phyloP scores from a whole-genome alignment of 2,888 invertebrate genomes.

The Drosophila neonasuta region DNA sequence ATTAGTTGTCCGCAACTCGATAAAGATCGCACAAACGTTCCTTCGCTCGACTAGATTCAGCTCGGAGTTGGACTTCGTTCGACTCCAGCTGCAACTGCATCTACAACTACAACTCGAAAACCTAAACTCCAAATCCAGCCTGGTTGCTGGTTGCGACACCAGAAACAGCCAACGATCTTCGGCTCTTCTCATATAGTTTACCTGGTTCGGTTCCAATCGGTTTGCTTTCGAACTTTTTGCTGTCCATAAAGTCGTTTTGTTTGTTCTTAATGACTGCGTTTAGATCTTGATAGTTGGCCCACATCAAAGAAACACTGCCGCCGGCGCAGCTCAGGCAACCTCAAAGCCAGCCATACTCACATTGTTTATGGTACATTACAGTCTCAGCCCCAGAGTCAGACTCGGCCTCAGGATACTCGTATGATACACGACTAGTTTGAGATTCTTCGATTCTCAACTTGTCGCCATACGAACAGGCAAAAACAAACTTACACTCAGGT shows the following conservation, averaged over 20 bases:
- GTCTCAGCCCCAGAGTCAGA: conserved; percentile 27
- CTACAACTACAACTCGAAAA: conserved; percentile 13
- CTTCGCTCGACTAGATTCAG: conserved; percentile 58
- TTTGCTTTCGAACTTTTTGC: conserved; percentile 58
- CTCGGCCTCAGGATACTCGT: neutral
- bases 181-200: conserved; percentile 40
- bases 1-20: conserved; percentile 80
- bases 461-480: neutral
- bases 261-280: conserved; percentile 79
- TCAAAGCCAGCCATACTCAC: conserved; percentile 40
- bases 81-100: conserved; percentile 8
- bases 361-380: conserved; percentile 68
- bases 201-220: conserved; percentile 19
- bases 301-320: conserved; percentile 74
- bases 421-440: conserved; percentile 39
- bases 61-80: conserved; percentile 10
- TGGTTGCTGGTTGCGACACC: neutral
- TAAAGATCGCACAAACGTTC: conserved; percentile 76
- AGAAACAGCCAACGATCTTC: conserved; percentile 50
- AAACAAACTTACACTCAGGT: neutral
- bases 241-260: conserved; percentile 79
- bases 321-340: conserved; percentile 49
- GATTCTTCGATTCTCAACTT: neutral
- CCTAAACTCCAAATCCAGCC: conserved; percentile 9
- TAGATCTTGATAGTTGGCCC: conserved; percentile 78